A percentile compares a stretch with the other conserved stretches of the same genome.
These are phyloP conservation scores for Coelopa frigida DNA, from an alignment of 1,140 invertebrate species.

Conservation along the genomic window DNA sequence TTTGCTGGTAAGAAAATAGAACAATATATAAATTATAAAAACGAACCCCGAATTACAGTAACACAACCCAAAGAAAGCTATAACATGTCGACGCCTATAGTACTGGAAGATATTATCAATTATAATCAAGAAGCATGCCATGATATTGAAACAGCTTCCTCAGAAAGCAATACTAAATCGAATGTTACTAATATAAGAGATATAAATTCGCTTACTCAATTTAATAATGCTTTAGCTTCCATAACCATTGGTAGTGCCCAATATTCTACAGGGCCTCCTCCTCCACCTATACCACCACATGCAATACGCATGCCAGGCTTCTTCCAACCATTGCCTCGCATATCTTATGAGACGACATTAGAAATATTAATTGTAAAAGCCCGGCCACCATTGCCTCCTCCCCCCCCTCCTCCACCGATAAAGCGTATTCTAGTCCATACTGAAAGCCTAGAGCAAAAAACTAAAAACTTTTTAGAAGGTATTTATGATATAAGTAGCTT, in stretches of 20 bases:
- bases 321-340: slow-evolving; percentile 41
- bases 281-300: slow-evolving; percentile 35
- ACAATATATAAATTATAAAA: no score
- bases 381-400: slow-evolving; percentile 35
- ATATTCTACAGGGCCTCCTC: slow-evolving; percentile 22
- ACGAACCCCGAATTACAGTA: no score
- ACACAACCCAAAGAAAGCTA: no score
- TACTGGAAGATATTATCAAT: no score
- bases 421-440: slow-evolving; percentile 39
- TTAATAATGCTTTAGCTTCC: slow-evolving; percentile 34
- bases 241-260: slow-evolving; percentile 25
- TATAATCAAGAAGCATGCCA: no score
- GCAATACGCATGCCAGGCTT: slow-evolving; percentile 41
- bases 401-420: slow-evolving; percentile 29
- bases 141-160: no score
- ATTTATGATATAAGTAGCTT: slow-evolving; percentile 32
- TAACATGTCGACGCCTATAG: no score
- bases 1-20: no score
- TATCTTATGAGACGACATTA: slow-evolving; percentile 41
- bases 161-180: no score
- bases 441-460: slow-evolving; percentile 40
- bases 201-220: slow-evolving; percentile 34
- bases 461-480: slow-evolving; percentile 40
- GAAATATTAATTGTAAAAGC: slow-evolving; percentile 41
- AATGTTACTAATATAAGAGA: slow-evolving; percentile 34